These are phyloP conservation scores for Ommatoiulus sabulosus DNA, from an alignment of 2,888 invertebrate species.

Conservation along the genomic window DNA sequence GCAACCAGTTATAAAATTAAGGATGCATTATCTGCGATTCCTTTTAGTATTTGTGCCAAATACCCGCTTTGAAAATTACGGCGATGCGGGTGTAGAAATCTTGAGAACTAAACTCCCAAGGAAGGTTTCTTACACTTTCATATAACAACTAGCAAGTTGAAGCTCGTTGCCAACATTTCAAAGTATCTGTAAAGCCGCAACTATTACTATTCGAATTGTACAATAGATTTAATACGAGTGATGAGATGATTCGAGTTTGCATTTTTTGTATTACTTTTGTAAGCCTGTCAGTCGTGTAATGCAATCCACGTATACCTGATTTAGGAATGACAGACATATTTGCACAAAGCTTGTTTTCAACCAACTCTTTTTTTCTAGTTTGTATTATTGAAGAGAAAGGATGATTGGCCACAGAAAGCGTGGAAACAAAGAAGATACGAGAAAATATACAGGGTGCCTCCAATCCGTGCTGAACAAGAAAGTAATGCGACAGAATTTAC, in stretches of 20 bases:
- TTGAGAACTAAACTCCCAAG: not conserved
- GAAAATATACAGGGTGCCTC: not conserved
- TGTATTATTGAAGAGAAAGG: slow-evolving; percentile 15
- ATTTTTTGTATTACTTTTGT: slow-evolving; percentile 47
- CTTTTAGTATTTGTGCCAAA: slow-evolving; percentile 35
- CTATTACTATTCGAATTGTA: not conserved
- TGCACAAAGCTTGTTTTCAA: slow-evolving; percentile 37
- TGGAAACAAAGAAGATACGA: not conserved
- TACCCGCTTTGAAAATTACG: not conserved
- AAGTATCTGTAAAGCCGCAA: not conserved
- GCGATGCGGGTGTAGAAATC: not conserved
- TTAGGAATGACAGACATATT: slow-evolving; percentile 49
- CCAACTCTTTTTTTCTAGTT: slow-evolving; percentile 22
- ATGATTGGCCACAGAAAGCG: not conserved
- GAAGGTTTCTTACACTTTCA: not conserved
- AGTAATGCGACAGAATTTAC: too few species aligned
- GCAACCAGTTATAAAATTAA: not conserved
- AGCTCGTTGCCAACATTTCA: not conserved
- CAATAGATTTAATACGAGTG: slow-evolving; percentile 47
- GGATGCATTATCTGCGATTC: not conserved
- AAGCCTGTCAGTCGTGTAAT: slow-evolving; percentile 50
- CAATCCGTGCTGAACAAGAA: not conserved
- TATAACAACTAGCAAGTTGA: not conserved
- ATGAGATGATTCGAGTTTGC: slow-evolving; percentile 51
- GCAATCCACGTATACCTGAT: slow-evolving; percentile 43